Conservation (phyloP, 1,140 invertebrate genomes). For the Drosophila lini region DNA sequence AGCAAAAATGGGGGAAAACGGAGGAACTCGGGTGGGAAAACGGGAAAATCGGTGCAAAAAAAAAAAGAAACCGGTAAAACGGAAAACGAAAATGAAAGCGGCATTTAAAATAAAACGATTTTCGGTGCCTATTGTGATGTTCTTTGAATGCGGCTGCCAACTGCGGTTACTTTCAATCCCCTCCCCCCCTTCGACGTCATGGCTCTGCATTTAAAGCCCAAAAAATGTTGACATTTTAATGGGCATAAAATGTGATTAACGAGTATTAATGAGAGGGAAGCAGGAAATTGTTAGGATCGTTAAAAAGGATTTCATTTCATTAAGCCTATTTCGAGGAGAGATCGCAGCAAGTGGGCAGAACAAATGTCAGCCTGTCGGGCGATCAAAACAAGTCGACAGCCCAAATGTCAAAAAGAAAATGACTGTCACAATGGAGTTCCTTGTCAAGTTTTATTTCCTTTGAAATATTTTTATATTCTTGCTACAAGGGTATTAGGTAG, state of each 20-base stretch:
- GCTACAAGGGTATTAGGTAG: no score
- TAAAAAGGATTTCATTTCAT: neutral
- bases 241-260: neutral
- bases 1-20: neutral
- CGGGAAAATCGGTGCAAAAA: no score
- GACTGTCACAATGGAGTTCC: neutral
- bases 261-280: neutral
- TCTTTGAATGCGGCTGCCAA: constrained; percentile 9
- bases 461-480: neutral
- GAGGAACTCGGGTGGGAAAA: neutral
- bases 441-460: neutral
- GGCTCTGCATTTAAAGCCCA: neutral
- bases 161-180: constrained; percentile 8
- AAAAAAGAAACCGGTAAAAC: no score
- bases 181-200: neutral
- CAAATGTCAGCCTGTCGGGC: neutral
- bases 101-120: constrained; percentile 18
- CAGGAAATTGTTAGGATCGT: neutral
- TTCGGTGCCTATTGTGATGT: constrained; percentile 15
- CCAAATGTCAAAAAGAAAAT: neutral
- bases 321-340: no score
- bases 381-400: neutral
- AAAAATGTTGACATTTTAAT: constrained; percentile 1
- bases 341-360: neutral
- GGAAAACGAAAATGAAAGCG: constrained; percentile 13